Conservation (phyloP, 2,797 vertebrate genomes). For the Enteromius viviparus region DNA sequence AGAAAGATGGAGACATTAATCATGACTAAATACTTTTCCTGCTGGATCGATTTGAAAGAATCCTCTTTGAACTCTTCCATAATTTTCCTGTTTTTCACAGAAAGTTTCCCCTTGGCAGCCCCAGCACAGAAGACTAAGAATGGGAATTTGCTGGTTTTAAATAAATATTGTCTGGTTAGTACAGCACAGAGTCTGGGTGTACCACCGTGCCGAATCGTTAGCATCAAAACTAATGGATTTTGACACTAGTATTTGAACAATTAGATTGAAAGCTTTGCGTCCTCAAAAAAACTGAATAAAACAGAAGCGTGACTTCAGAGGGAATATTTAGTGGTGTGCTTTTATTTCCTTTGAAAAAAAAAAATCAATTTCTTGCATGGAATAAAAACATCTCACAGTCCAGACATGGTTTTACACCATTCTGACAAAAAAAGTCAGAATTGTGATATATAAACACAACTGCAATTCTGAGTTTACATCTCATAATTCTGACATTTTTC, state of each 20-base stretch:
- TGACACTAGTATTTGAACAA: conserved; percentile 15
- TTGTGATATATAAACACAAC: too few relatives aligned
- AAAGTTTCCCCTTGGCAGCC: conserved; percentile 9
- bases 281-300: not conserved
- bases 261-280: not conserved
- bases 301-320: not conserved
- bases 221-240: conserved; percentile 11
- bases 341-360: not conserved
- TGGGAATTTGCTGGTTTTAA: conserved; percentile 9
- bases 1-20: conserved; percentile 11
- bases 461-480: too few relatives aligned
- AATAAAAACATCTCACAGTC: not conserved
- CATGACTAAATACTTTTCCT: conserved; percentile 10
- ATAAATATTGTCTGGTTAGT: conserved; percentile 15
- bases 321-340: not conserved
- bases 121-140: conserved; percentile 18
- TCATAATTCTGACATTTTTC: too few relatives aligned
- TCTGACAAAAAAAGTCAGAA: too few relatives aligned
- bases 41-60: not conserved
- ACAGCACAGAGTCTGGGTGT: not conserved
- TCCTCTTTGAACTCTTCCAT: conserved; percentile 11
- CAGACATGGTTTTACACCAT: too few relatives aligned
- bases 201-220: not conserved
- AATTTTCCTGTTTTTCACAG: conserved; percentile 33
- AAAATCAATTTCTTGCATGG: not conserved